Percentiles rank a stretch among this genome's conserved stretches.
These are phyloP conservation scores for Tetrapedia diversipes DNA, from an alignment of 2,888 invertebrate genomes.

Conservation along the genomic window DNA sequence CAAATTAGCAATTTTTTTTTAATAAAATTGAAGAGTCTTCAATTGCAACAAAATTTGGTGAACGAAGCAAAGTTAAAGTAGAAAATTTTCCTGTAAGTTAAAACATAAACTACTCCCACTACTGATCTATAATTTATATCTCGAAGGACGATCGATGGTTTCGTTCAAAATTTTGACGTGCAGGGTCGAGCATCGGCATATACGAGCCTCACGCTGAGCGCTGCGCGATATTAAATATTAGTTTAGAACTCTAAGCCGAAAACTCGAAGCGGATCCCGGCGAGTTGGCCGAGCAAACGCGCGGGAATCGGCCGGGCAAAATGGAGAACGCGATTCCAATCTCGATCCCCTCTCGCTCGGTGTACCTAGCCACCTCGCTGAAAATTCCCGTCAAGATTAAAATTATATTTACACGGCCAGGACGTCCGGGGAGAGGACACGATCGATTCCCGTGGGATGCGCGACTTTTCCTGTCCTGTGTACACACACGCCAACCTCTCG, in stretches of 20 bases:
- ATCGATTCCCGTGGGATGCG: slow-evolving; percentile 35
- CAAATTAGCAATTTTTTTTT: too few species aligned
- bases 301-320: slow-evolving; percentile 2
- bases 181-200: too few species aligned
- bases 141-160: too few species aligned
- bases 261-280: neutral
- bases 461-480: slow-evolving; percentile 54
- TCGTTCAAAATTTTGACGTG: too few species aligned
- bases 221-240: slow-evolving; percentile 21
- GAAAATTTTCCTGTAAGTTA: too few species aligned
- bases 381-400: slow-evolving; percentile 60
- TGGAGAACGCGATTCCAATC: slow-evolving; percentile 37
- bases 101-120: too few species aligned
- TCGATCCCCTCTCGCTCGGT: slow-evolving; percentile 11
- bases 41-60: too few species aligned
- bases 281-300: slow-evolving; percentile 35
- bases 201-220: neutral
- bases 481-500: too few species aligned
- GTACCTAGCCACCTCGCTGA: slow-evolving; percentile 18
- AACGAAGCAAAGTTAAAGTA: too few species aligned
- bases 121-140: too few species aligned
- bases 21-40: too few species aligned
- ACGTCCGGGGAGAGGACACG: slow-evolving; percentile 12
- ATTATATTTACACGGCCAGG: slow-evolving; percentile 62
- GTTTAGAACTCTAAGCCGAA: slow-evolving; percentile 19